phyloP scores from a whole-genome alignment of 1,140 invertebrate species.

The Palaemon carinicauda region DNA sequence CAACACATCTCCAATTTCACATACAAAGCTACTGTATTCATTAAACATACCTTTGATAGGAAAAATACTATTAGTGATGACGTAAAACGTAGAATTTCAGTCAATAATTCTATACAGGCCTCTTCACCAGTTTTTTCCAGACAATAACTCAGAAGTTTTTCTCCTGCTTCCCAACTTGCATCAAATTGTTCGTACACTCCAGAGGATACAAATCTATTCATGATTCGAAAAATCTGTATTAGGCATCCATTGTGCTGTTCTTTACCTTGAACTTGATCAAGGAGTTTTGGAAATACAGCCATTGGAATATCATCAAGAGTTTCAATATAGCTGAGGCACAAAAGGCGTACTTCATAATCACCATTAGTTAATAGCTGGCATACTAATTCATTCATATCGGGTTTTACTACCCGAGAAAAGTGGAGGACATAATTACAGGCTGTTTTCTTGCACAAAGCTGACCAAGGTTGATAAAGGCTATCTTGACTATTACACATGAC shows the following conservation, averaged over 20 bases:
- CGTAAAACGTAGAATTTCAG: not conserved
- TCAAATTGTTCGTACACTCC: not conserved
- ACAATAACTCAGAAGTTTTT: too few relatives aligned
- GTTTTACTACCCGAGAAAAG: not conserved
- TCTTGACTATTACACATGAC: not conserved
- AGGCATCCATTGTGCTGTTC: constrained; percentile 1
- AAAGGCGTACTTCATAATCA: constrained; percentile 28
- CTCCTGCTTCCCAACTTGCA: too few relatives aligned
- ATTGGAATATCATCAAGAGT: not conserved
- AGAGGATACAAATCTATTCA: not conserved
- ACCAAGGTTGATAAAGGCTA: constrained; percentile 11
- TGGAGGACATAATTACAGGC: constrained; percentile 11
- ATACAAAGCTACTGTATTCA: not conserved
- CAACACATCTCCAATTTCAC: too few relatives aligned
- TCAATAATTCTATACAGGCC: not conserved
- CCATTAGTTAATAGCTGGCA: not conserved
- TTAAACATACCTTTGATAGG: not conserved
- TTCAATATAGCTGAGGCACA: constrained; percentile 6
- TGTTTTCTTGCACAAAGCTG: constrained; percentile 33
- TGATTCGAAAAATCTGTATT: not conserved
- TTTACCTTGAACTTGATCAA: not conserved
- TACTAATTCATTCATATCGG: not conserved
- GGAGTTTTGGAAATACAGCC: not conserved
- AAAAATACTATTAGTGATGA: not conserved
- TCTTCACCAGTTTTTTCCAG: not conserved